Evolutionary conservation across 2,888 invertebrate species (phyloP).

Genomic region (Nasonovia ribisnigri): DNA sequence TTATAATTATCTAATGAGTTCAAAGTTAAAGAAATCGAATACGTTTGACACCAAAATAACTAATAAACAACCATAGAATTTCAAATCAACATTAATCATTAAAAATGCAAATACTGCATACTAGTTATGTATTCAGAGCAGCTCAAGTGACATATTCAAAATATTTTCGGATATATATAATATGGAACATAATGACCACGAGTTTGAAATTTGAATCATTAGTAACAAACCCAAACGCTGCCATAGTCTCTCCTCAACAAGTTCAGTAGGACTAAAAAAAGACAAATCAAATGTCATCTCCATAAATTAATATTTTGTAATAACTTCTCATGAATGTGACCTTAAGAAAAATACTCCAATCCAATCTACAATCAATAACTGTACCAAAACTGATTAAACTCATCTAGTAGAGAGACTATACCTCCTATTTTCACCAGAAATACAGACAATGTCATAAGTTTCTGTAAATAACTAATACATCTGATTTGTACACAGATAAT

Average conservation of each 20-base stretch:
- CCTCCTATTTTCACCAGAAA: background rate
- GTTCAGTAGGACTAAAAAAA: background rate
- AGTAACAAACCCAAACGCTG: background rate
- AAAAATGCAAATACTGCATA: background rate
- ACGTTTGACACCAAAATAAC: background rate
- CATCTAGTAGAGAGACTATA: background rate
- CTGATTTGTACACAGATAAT: background rate
- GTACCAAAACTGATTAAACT: background rate
- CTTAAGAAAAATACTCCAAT: background rate
- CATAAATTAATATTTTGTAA: background rate
- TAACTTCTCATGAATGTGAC: background rate
- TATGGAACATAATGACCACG: background rate
- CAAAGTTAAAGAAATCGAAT: background rate
- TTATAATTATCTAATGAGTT: background rate
- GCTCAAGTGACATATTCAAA: background rate
- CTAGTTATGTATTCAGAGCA: background rate
- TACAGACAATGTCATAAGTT: background rate
- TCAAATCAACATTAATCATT: background rate
- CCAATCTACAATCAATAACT: background rate
- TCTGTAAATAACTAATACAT: background rate
- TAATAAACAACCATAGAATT: background rate
- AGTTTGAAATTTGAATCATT: background rate
- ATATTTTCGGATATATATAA: background rate
- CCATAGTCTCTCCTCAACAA: background rate
- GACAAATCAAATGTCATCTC: background rate